Base-by-base conservation (phyloP, 1,140 invertebrate genomes). In the Dendrolimus kikuchii region DNA sequence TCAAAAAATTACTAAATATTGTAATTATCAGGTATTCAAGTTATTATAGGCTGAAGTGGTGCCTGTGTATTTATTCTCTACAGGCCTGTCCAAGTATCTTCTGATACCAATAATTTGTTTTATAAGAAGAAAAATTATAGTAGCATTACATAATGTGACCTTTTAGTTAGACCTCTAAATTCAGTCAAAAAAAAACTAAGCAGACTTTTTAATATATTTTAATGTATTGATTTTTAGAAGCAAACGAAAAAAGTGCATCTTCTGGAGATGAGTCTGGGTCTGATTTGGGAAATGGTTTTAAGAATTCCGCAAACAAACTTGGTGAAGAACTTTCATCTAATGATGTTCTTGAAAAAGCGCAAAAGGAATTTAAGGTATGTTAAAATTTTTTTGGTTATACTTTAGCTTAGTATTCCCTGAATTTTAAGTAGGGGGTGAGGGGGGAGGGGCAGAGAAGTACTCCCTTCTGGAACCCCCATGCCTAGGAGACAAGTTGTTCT, bases 261-360 rank as follows among this genome's bases (percentile, higher is more conserved):
- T 90, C 90, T 0, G 88, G 89, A 23, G 89, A 89, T 37, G 86
- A 89, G 57, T 89, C 89, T 6, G 77, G 88, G 40, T 81, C 89
- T 40, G 80, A 87, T 46, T 64, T 59, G 53, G 86, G 87, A 46
- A 88, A 90, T 81, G 80, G 86, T 44, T 89, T 86, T 60, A 84
- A 86, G 62, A 71, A 72, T 43, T 67, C 75, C 9, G 64, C 60
- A 3, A 72, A 72, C 44, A 81, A 87, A 55, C 59, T 79, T 41
- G 80, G 81, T 36, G 76, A 74, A 66, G 83, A 81, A 38, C 71
- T 81, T 44, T 79, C 75, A 59, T 76, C 84, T 9, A 71, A 74
- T 51, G 82, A 87, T 60, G 60, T 87, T 2, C 64, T 88, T 41
- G 77, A 86, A 59, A 85, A 73, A 56, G 79, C 82, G 53, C 66